Base-by-base conservation (phyloP, 2,113 vertebrate genomes). In the Lampris megalopsis region DNA sequence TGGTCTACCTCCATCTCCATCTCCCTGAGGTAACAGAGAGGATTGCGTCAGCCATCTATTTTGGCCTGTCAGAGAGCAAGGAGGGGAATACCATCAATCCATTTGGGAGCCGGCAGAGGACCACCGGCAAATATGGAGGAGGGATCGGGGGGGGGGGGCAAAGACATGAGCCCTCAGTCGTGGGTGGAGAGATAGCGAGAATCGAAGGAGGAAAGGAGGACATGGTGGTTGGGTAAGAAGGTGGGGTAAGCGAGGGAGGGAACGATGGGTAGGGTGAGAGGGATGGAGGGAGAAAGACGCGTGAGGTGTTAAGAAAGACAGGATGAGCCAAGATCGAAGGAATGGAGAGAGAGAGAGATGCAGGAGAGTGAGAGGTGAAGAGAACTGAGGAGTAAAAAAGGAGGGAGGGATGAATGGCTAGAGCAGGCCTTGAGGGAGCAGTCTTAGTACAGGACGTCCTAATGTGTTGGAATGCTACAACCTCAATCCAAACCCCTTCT, bases 111-210 rank as follows among this genome's bases (percentile, higher is more conserved):
- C 65, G 2, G 65, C n/a, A 3, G 73, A 62, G 88, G 89, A 91
- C 89, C 88, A 89, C 89, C 89, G 62, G 83, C 85, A 80, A 91
- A 90, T 77, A 86, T 35, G 42, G 87, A 83, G 73, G 75, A 73
- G 75, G n/a, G 62, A 75, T 45, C n/a, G 8, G 24, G 47, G 50
- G 74, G 50, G 74, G 75, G 77, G 70, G 82, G 86, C 63, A 75
- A 2, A 63, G 73, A 79, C 84, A 81, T 3, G 73, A 85, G 86
- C 58, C 79, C 83, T 84, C 75, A 86, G 81, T 79, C 77, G 66
- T 53, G 74, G 86, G 71, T 58, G 78, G 79, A 85, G 81, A 68
- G 71, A 70, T 60, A 47, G 38, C 47, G 60, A 42, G 68, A 59
- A 24, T 24, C 24, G 72, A 74, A 47, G 48, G 70, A 83, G 63